Conservation (phyloP, 1,140 invertebrate species). For the Tetragonula clypearis region DNA sequence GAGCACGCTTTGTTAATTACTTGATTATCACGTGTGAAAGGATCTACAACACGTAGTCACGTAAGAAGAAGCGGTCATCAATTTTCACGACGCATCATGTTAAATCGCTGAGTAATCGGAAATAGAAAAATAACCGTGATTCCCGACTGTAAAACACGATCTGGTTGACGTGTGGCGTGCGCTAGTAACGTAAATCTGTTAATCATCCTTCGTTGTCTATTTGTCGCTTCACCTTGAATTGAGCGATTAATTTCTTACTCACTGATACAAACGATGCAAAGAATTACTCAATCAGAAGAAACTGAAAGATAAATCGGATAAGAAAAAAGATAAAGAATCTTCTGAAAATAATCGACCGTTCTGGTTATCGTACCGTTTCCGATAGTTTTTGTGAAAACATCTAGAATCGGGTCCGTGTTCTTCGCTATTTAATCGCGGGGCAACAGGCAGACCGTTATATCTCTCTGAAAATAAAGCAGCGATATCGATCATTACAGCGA, state of each 20-base stretch:
- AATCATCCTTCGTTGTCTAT: background rate
- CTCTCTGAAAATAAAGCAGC: conserved; percentile 14
- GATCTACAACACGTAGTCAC: background rate
- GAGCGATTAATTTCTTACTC: background rate
- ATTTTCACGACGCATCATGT: background rate
- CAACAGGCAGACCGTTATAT: conserved; percentile 25
- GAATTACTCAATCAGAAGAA: background rate
- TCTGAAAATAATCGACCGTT: background rate
- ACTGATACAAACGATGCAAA: too few relatives aligned
- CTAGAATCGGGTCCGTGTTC: background rate
- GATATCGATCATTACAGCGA: conserved; percentile 30
- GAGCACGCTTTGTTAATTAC: background rate
- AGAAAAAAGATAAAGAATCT: too few relatives aligned
- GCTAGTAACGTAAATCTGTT: too few relatives aligned
- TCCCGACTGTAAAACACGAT: background rate
- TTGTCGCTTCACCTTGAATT: too few relatives aligned
- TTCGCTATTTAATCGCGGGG: background rate
- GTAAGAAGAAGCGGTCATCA: background rate
- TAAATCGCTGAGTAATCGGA: background rate
- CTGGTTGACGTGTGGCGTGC: background rate
- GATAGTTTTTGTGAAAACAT: background rate
- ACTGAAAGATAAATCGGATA: background rate
- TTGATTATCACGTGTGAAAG: background rate
- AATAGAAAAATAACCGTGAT: background rate
- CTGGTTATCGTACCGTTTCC: background rate